Percentiles rank a stretch among this genome's conserved stretches.
These are phyloP conservation scores for Accipiter virgatus DNA, from an alignment of 2,113 vertebrate genomes.

Conservation along the genomic window DNA sequence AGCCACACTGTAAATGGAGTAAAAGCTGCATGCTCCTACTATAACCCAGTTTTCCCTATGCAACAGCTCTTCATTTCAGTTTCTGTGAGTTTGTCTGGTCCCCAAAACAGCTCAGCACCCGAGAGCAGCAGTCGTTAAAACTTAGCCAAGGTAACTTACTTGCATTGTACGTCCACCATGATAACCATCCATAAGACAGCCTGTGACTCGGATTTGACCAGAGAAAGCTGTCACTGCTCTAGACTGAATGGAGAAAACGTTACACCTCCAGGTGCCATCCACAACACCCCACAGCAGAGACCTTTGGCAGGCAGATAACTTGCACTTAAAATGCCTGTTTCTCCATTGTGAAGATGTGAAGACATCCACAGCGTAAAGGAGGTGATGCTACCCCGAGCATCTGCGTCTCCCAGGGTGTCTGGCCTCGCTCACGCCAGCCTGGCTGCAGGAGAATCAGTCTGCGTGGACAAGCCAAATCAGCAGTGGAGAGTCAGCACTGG, in stretches of 20 bases:
- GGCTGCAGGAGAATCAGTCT: neutral
- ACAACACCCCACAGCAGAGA: neutral
- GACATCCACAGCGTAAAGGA: neutral
- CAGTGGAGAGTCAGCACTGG: neutral
- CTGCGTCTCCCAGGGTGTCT: too few species aligned
- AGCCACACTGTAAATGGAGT: neutral
- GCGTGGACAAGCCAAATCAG: neutral
- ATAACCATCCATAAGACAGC: neutral
- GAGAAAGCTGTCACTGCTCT: neutral
- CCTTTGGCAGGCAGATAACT: rapidly evolving
- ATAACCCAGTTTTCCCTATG: neutral
- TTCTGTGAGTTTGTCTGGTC: neutral
- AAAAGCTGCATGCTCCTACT: neutral
- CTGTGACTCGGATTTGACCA: neutral
- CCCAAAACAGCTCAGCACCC: neutral
- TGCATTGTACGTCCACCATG: rapidly evolving
- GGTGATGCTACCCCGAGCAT: neutral
- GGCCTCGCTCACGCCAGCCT: rapidly evolving
- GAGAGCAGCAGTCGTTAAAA: neutral
- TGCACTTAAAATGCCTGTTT: neutral
- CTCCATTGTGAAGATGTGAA: neutral
- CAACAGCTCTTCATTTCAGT: neutral
- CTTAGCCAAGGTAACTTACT: neutral
- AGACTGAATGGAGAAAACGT: neutral
- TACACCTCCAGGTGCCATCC: neutral